These are phyloP conservation scores for Protobothrops mucrosquamatus DNA, from an alignment of 2,113 vertebrate genomes.

Conservation along the genomic window DNA sequence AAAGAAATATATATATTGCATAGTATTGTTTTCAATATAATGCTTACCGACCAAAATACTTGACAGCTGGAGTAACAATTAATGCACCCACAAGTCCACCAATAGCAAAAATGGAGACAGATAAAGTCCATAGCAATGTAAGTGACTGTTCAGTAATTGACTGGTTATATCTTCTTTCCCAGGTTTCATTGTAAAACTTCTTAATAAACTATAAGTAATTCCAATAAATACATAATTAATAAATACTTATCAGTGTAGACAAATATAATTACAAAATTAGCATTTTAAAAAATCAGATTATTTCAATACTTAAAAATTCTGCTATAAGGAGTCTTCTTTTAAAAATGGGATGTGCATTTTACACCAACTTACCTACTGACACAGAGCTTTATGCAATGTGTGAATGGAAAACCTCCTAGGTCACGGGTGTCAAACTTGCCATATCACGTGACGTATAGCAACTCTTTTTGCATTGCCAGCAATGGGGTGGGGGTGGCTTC, in stretches of 20 bases:
- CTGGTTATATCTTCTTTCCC: slow-evolving; percentile 74
- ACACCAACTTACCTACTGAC: neutral
- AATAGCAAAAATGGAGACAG: slow-evolving; percentile 90
- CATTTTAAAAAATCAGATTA: neutral
- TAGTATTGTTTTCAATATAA: neutral
- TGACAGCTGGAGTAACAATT: slow-evolving; percentile 77
- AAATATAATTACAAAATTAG: neutral
- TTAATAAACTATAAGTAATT: slow-evolving; percentile 81
- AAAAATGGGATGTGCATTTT: neutral
- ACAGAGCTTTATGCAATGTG: neutral
- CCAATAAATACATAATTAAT: neutral
- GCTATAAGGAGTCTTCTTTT: neutral
- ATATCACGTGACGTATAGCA: too few species aligned
- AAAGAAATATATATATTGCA: neutral
- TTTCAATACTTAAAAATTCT: neutral
- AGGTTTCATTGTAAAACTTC: slow-evolving; percentile 87
- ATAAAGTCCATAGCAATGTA: slow-evolving; percentile 90
- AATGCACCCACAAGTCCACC: slow-evolving; percentile 87
- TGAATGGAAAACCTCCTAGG: neutral
- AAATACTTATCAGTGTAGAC: neutral
- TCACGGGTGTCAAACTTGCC: too few species aligned
- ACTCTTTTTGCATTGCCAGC: too few species aligned
- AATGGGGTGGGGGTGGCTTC: too few species aligned
- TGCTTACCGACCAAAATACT: slow-evolving; percentile 84
- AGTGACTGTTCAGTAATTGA: slow-evolving; percentile 61